Base-by-base conservation (phyloP, 1,140 invertebrate species). In the Branchinecta lynchi region DNA sequence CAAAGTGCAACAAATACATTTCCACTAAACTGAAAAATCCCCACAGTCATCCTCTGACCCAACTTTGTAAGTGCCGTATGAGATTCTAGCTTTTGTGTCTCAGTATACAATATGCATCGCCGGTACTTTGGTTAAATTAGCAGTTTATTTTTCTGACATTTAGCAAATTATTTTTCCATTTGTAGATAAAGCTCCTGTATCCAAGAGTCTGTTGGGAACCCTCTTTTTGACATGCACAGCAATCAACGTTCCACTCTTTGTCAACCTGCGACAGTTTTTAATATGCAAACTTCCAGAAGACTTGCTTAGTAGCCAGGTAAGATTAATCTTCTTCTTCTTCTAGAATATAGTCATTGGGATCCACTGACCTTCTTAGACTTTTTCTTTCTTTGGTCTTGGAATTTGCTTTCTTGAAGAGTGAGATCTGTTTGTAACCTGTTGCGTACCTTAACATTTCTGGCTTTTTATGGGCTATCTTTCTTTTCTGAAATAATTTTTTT, bases 161-260 rank as follows among this genome's bases (percentile, higher is more conserved):
- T 66, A 17, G 66, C 21, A 17, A 7, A 68, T 43, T 45, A 43
- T 71, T n/a, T 73, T 65, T 72, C 74, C 69, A 70, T 69, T 77
- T 77, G 21, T 72, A 81, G 80, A 81, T 74, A 79, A 79, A 75
- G 79, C 79, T 66, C 80, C 80, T 66, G 80, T 81, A 44, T 80
- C 78, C 12, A 81, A 81, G 73, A 78, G 78, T 20, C 72, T 81
- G 17, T 75, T 81, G 74, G 78, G 80, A 21, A 75, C 74, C 43
- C 76, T 81, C 74, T 79, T 81, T 71, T 69, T 81, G 21, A 79
- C 80, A 65, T 81, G 79, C 69, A 80, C 78, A 60, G 79, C 79
- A 66, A 74, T 81, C 12, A 79, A 81, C 75, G 77, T 81, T 60
- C 80, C 80, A 46, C 74, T 80, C 20, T 71, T 80, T 65, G 77